Percentiles rank a stretch among this genome's conserved stretches.
Conservation (phyloP, 2,888 invertebrate species). For the Microplitis deprimator region DNA sequence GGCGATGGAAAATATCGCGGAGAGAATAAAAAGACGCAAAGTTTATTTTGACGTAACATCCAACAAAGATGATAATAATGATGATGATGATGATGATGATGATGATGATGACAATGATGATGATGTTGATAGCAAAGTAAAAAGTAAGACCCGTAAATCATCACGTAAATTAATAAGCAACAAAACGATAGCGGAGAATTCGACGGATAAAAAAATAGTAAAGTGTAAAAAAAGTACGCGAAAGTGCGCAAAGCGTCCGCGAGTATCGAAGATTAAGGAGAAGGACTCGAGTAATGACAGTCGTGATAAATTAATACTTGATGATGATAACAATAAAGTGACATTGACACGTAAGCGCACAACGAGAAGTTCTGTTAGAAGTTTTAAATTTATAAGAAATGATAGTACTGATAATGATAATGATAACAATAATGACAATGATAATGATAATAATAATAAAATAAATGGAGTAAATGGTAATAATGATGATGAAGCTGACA, state of each 20-base stretch:
- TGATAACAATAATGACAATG: conserved; percentile 41
- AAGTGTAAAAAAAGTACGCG: conserved; percentile 24
- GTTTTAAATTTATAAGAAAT: neutral
- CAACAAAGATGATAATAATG: neutral
- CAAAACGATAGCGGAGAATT: conserved; percentile 16
- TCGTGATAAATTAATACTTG: conserved; percentile 19
- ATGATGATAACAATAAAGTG: neutral
- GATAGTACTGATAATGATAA: conserved; percentile 25
- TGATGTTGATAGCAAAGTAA: neutral
- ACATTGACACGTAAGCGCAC: conserved; percentile 12
- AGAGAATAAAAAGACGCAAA: conserved; percentile 66
- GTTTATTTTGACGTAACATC: conserved; percentile 45
- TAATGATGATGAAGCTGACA: conserved; percentile 23
- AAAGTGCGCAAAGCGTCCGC: conserved; percentile 36
- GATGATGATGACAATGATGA: neutral
- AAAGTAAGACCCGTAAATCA: neutral
- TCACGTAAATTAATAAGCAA: conserved; percentile 10
- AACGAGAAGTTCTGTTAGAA: neutral
- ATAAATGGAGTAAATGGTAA: conserved; percentile 43
- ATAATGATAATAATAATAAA: conserved; percentile 47
- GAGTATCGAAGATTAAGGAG: conserved; percentile 16
- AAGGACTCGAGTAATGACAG: too few species aligned
- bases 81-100: neutral
- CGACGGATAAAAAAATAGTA: conserved; percentile 30
- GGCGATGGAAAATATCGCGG: conserved; percentile 66